Evolutionary conservation across 2,888 invertebrate species (phyloP).

Genomic region (Sicus ferrugineus): DNA sequence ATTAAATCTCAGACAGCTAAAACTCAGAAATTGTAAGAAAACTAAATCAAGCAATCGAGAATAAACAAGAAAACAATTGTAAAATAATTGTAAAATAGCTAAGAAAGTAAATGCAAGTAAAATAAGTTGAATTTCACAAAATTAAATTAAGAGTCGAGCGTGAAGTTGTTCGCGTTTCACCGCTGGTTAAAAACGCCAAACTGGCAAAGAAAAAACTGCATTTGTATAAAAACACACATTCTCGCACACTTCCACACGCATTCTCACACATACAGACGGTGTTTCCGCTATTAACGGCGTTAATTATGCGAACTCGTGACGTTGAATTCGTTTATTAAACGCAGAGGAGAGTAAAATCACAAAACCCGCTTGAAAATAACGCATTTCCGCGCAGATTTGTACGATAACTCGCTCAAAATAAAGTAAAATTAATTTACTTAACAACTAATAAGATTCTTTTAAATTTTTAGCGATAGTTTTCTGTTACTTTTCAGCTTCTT

Average conservation of each 20-base stretch:
- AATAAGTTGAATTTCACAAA: background rate
- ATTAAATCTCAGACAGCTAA: too few species aligned
- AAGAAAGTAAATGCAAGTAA: slow-evolving; percentile 38
- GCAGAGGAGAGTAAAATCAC: too few species aligned
- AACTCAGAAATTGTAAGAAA: background rate
- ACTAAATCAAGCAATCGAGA: background rate
- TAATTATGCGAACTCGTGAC: background rate
- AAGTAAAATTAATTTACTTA: too few species aligned
- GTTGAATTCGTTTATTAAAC: slow-evolving; percentile 34
- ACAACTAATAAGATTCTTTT: too few species aligned
- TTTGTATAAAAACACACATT: slow-evolving; percentile 35
- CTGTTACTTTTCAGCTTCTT: too few species aligned
- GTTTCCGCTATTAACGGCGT: background rate
- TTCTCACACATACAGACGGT: background rate
- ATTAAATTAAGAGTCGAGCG: background rate
- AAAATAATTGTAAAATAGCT: slow-evolving; percentile 36
- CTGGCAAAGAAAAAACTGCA: slow-evolving; percentile 42
- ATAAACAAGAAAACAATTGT: background rate
- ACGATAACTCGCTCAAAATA: too few species aligned
- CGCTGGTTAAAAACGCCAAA: slow-evolving; percentile 34
- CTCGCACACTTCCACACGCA: slow-evolving; percentile 24
- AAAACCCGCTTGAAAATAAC: too few species aligned
- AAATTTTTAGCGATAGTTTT: too few species aligned
- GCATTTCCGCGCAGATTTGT: too few species aligned
- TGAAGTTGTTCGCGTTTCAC: background rate